Base-by-base conservation (phyloP, 2,113 vertebrate species). In the Speoplatyrhinus poulsoni region DNA sequence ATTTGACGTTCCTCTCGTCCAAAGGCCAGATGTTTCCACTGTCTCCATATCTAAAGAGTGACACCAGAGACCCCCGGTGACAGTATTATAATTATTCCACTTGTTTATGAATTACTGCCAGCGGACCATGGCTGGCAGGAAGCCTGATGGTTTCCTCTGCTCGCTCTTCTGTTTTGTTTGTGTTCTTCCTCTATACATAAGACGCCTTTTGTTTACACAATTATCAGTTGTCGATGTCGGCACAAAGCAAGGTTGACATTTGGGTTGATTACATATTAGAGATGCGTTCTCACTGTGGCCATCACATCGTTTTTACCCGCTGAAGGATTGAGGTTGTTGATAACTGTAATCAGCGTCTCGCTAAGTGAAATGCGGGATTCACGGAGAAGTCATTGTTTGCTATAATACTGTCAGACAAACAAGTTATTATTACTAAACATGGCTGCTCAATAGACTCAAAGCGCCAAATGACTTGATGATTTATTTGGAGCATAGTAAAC, bases 221-320 rank as follows among this genome's bases (percentile, higher is more conserved):
- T 85, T 73, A 79, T 78, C 77, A 77, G 46, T 70, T 66, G 70
- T 53, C 67, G 67, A 41, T 80, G 80, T 84, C 78, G 65, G 70
- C 80, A 70, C 76, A 85, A 83, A 84, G 74, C 83, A 60, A 77
- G 48, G 70, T 66, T 88, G 86, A 84, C 85, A 80, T 77, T 79
- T 67, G 58, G 70, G 76, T 78, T 88, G 82, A 90, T 89, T 88
- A 80, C 74, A 71, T 85, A 75, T 87, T 76, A 77, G 52, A n/a
- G 66, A 63, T 9, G 60, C 53, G 73, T 68, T 71, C 53, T 65
- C 64, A 60, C 69, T 74, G 76, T 73, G 75, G 78, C 80, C 67
- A 15, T 78, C 64, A 65, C 76, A 81, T 79, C 74, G 79, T 75
- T 86, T 65, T 69, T 48, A 63, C 65, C 73, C 67, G 62, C 80